phyloP scores from a whole-genome alignment of 1,140 invertebrate species.

The Palaemon carinicauda region DNA sequence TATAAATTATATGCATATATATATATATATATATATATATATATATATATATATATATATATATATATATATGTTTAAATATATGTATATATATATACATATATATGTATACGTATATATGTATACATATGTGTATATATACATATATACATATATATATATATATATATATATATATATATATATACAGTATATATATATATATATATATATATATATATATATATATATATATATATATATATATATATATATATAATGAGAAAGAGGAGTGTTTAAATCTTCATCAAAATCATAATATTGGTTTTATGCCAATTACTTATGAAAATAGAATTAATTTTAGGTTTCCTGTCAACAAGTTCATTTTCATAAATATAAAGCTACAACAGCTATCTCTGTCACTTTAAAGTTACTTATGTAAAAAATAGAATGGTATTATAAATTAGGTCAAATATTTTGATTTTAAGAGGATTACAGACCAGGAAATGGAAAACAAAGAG shows the following conservation, averaged over 20 bases:
- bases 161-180: background rate
- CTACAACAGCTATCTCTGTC: no score
- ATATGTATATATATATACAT: background rate
- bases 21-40: background rate
- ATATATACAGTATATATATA: background rate
- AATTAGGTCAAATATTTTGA: no score
- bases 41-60: background rate
- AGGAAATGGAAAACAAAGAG: no score
- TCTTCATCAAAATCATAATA: no score
- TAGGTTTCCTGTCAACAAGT: no score
- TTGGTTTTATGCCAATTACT: no score
- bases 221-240: background rate
- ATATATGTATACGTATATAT: background rate
- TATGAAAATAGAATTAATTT: no score
- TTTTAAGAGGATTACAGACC: no score
- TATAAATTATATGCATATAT: background rate
- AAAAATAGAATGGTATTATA: no score
- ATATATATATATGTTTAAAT: background rate
- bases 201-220: constrained; percentile 2
- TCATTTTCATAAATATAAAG: no score
- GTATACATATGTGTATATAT: background rate
- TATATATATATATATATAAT: background rate
- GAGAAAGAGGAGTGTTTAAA: no score
- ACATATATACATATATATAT: background rate
- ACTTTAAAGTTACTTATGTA: no score